Base-by-base conservation (phyloP, 2,113 vertebrate species). In the Cariama cristata region DNA sequence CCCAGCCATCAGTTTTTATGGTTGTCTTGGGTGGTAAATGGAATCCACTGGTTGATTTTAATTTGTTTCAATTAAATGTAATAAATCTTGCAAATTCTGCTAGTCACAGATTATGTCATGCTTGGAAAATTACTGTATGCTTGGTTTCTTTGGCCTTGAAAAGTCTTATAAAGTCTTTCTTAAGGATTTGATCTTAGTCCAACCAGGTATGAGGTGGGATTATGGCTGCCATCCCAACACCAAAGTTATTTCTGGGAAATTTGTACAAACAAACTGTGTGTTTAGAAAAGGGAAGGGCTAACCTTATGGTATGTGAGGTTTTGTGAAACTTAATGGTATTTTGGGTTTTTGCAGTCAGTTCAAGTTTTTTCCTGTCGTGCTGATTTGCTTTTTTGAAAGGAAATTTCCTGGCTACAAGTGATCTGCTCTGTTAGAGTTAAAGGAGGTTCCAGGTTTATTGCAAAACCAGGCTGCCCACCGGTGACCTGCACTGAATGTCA, bases 111-210 rank as follows among this genome's bases (percentile, higher is more conserved):
- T 75, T 83, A 35, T 64, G 24, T 56, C 0, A 0, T 86, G 17
- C 56, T 66, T 89, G 49, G 96, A 96, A 97, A 96, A 94, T 86
- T 91, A 92, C 88, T 21, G 56, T 35, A 8, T 75, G 33, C 24
- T 68, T 64, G 33, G 40, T 79, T 96, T 93, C 58, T 56, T 84
- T 76, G 73, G 69, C 76, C 40, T 74, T 94, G 42, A n/a, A 81
- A 94, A 71, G 26, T 53, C 63, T 87, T 87, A 32, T 47, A 32
- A 84, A 90, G 33, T 6, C 73, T 86, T 88, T 92, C 68, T 75
- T 60, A 72, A 89, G 58, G 62, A 82, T 89, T 81, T 93, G 45
- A n/a, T 72, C 50, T 82, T 84, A 55, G 22, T 58, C 58, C 49
- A 85, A 11, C 26, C 35, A 91, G 60, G 83, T 76, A 60, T 49